Percentiles rank a stretch among this genome's conserved stretches.
Conservation (phyloP, 2,888 invertebrate genomes). For the Scaptomyza polygonia region DNA sequence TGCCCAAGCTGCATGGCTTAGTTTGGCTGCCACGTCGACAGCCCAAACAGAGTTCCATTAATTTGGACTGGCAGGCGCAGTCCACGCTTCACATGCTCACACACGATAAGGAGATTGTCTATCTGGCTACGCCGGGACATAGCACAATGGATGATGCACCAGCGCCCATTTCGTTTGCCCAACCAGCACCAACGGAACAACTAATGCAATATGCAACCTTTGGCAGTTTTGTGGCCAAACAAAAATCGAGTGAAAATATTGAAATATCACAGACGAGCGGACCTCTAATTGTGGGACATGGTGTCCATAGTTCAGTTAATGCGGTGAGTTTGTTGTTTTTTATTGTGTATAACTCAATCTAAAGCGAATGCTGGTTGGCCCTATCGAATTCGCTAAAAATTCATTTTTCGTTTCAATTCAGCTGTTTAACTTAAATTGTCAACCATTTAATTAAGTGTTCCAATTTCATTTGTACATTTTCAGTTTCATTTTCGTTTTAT, state of each 20-base stretch:
- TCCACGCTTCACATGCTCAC: slow-evolving; percentile 88
- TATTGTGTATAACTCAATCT: too few species aligned
- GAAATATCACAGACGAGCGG: slow-evolving; percentile 52
- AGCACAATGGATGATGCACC: slow-evolving; percentile 83
- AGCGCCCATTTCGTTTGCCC: slow-evolving; percentile 82
- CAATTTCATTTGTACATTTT: too few species aligned
- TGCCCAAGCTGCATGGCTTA: slow-evolving; percentile 85
- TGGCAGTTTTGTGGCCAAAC: slow-evolving; percentile 84
- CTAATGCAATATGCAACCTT: slow-evolving; percentile 84
- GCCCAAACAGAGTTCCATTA: slow-evolving; percentile 84
- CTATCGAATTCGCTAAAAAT: too few species aligned
- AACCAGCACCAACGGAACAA: slow-evolving; percentile 62
- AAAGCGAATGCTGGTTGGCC: too few species aligned
- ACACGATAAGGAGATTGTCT: slow-evolving; percentile 86
- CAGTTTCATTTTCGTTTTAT: too few species aligned
- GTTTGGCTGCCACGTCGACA: slow-evolving; percentile 86
- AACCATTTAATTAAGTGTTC: too few species aligned
- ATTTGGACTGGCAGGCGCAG: slow-evolving; percentile 86
- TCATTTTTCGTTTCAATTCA: too few species aligned
- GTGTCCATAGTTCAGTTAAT: slow-evolving; percentile 84
- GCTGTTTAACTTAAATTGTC: too few species aligned
- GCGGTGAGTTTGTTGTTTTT: slow-evolving; percentile 83
- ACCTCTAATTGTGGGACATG: slow-evolving; percentile 83
- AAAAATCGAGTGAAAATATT: slow-evolving; percentile 25
- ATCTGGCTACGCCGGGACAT: slow-evolving; percentile 84